phyloP scores from a whole-genome alignment of 1,140 invertebrate genomes.

The Euura saliciscinereae region DNA sequence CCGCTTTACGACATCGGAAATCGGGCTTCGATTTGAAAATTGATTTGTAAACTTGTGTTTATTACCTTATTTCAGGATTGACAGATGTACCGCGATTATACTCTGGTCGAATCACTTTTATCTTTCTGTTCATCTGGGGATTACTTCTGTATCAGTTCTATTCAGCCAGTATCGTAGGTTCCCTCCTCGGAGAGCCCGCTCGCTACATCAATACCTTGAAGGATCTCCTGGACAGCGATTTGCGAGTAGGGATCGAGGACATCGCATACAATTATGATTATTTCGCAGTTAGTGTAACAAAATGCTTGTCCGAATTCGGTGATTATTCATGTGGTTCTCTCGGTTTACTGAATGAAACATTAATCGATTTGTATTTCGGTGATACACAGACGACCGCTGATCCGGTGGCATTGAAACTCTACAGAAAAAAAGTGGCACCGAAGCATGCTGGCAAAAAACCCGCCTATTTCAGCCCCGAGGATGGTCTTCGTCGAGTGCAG shows the following conservation, averaged over 20 bases:
- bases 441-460: constrained; percentile 12
- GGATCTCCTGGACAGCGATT: constrained; percentile 66
- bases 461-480: constrained; percentile 35
- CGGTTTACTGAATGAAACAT: not conserved
- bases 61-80: constrained; percentile 47
- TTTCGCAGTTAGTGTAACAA: constrained; percentile 60
- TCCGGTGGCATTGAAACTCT: constrained; percentile 60
- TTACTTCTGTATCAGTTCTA: constrained; percentile 74
- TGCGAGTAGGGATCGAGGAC: constrained; percentile 68
- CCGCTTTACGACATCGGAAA: too few species aligned
- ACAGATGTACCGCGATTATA: constrained; percentile 55
- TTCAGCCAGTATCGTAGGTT: constrained; percentile 75
- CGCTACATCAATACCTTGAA: constrained; percentile 66
- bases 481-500: constrained; percentile 51
- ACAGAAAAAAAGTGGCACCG: constrained; percentile 53
- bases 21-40: too few species aligned
- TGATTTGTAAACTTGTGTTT: too few species aligned
- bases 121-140: constrained; percentile 69
- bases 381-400: constrained; percentile 62
- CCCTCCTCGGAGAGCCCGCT: constrained; percentile 68
- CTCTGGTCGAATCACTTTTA: constrained; percentile 66
- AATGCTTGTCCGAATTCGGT: constrained; percentile 9
- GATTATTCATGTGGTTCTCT: not conserved
- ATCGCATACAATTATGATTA: constrained; percentile 67
- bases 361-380: constrained; percentile 17